Conservation (phyloP, 2,888 invertebrate species). For the Stegophylla sp. region DNA sequence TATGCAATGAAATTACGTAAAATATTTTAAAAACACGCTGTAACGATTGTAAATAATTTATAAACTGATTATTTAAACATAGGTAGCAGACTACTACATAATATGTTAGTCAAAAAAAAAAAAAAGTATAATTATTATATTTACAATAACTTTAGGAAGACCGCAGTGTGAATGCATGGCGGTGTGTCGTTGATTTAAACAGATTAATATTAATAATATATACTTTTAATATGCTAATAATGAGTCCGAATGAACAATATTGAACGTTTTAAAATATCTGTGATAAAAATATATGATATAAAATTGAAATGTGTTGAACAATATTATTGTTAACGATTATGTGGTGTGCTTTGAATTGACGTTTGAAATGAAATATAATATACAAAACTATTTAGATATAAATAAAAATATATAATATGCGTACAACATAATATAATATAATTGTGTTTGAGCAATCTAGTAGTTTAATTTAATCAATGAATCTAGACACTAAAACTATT, state of each 20-base stretch:
- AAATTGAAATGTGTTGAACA: neutral
- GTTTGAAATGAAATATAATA: constrained; percentile 27
- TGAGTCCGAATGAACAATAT: neutral
- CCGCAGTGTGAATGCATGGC: constrained; percentile 19
- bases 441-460: constrained; percentile 50
- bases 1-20: constrained; percentile 19
- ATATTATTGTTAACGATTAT: constrained; percentile 7
- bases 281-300: neutral
- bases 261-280: too few relatives aligned
- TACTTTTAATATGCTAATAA: neutral
- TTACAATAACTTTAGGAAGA: constrained; percentile 27
- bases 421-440: constrained; percentile 1
- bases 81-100: neutral
- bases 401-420: neutral
- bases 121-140: neutral
- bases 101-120: neutral
- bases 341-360: constrained; percentile 47
- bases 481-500: constrained; percentile 27
- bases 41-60: constrained; percentile 8
- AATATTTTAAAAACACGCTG: constrained; percentile 1
- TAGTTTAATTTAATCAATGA: constrained; percentile 8
- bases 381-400: neutral
- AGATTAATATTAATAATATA: neutral
- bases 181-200: neutral
- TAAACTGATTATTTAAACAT: constrained; percentile 1